Percentiles rank a stretch among this genome's conserved stretches.
Conservation (phyloP, 2,113 vertebrate genomes). For the Saguinus imperator region DNA sequence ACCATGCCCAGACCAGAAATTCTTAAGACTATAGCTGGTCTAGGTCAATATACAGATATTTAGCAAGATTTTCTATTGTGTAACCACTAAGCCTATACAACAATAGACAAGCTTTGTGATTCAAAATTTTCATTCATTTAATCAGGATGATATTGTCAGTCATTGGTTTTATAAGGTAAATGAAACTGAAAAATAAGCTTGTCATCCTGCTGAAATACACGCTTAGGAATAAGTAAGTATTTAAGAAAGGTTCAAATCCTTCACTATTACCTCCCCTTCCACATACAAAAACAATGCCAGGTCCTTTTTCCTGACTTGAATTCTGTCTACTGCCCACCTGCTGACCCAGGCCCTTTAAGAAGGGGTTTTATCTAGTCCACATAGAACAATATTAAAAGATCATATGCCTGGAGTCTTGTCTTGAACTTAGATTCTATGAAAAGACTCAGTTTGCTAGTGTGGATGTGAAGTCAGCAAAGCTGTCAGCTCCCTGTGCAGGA, state of each 20-base stretch:
- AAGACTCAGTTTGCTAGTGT: background rate
- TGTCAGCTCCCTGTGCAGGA: background rate
- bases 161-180: conserved; percentile 51
- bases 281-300: background rate
- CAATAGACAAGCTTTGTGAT: background rate
- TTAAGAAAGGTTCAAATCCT: background rate
- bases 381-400: background rate
- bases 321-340: background rate
- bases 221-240: background rate
- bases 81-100: background rate
- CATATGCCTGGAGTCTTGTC: background rate
- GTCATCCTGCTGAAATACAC: background rate
- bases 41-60: background rate
- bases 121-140: background rate
- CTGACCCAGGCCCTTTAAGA: background rate
- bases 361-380: background rate
- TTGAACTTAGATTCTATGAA: background rate
- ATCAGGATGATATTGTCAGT: background rate
- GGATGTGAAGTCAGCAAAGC: background rate
- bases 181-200: conserved; percentile 10
- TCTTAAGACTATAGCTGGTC: background rate
- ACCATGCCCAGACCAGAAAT: background rate
- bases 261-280: background rate
- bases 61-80: conserved; percentile 39
- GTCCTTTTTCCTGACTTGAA: background rate